A percentile compares a stretch with the other conserved stretches of the same genome.
phyloP scores from a whole-genome alignment of 2,797 vertebrate species.

The Fistularia tabacaria region DNA sequence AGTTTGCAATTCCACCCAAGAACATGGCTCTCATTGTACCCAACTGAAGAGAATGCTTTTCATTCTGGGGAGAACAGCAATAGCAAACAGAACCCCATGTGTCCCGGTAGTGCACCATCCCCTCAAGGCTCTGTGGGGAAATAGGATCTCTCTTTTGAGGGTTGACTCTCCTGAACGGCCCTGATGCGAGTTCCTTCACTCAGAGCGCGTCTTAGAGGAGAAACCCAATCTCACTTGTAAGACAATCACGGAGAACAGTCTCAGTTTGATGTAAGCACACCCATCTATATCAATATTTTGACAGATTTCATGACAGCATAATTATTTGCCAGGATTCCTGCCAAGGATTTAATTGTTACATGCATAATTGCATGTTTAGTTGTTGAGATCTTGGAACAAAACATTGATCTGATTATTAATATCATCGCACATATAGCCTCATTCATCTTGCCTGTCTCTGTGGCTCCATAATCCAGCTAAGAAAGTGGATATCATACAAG shows the following conservation, averaged over 20 bases:
- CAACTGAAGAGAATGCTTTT: slow-evolving; percentile 46
- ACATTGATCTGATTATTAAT: slow-evolving; percentile 60
- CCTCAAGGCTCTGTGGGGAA: slow-evolving; percentile 49
- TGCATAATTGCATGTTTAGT: slow-evolving; percentile 74
- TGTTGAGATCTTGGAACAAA: slow-evolving; percentile 61
- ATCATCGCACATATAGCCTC: slow-evolving; percentile 49
- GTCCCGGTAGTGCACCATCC: slow-evolving; percentile 55
- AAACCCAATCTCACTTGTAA: slow-evolving; percentile 69
- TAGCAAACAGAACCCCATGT: slow-evolving; percentile 59
- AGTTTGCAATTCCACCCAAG: slow-evolving; percentile 51
- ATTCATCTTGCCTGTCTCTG: slow-evolving; percentile 59
- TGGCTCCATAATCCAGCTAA: slow-evolving; percentile 55
- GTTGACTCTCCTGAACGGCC: slow-evolving; percentile 53
- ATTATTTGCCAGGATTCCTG: slow-evolving; percentile 70
- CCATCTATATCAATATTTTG: slow-evolving; percentile 76
- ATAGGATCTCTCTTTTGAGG: slow-evolving; percentile 56
- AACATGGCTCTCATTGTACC: slow-evolving; percentile 59
- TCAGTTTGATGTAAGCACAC: slow-evolving; percentile 45
- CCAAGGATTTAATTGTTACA: slow-evolving; percentile 78
- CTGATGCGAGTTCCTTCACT: slow-evolving; percentile 50
- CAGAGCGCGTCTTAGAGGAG: slow-evolving; percentile 36
- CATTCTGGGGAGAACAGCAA: slow-evolving; percentile 43
- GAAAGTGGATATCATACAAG: slow-evolving; percentile 64
- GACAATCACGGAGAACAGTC: slow-evolving; percentile 43
- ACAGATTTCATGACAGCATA: slow-evolving; percentile 70